These are phyloP conservation scores for Aphelenchoides besseyi DNA, from an alignment of 1,140 invertebrate genomes.

Conservation along the genomic window DNA sequence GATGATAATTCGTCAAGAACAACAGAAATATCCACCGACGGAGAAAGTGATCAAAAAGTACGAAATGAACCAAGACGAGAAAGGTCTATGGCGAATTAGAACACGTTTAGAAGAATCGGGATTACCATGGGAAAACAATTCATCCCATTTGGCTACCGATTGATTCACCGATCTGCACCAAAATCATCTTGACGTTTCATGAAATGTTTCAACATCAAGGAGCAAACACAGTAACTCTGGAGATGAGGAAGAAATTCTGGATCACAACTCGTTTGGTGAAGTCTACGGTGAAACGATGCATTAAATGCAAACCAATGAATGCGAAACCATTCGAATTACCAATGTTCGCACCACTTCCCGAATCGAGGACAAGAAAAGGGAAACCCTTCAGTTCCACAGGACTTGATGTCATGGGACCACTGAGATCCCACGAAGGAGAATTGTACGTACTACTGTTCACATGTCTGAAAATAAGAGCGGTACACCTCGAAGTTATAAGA, in stretches of 20 bases:
- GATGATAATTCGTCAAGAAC: neutral
- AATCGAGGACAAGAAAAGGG: neutral
- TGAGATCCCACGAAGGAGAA: neutral
- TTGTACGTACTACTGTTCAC: neutral
- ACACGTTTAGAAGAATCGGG: neutral
- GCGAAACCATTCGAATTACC: neutral
- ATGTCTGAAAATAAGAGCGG: neutral
- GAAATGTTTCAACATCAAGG: neutral
- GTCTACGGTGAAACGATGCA: neutral
- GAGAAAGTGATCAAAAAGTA: neutral
- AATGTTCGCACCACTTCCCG: slow-evolving; percentile 2
- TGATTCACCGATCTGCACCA: neutral
- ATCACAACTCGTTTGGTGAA: neutral
- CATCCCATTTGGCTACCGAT: slow-evolving; percentile 8
- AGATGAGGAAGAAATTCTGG: neutral
- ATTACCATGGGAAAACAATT: neutral
- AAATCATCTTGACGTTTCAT: neutral
- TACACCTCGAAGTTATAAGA: slow-evolving; percentile 3
- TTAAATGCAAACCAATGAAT: neutral
- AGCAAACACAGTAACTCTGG: neutral
- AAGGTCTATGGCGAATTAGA: neutral
- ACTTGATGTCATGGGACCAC: neutral
- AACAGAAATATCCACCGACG: neutral
- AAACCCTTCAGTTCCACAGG: neutral
- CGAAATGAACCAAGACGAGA: neutral